Conservation (phyloP, 30 jellyfish, hydroid and myxozoan genomes). For the Clytia hemisphaerica region DNA sequence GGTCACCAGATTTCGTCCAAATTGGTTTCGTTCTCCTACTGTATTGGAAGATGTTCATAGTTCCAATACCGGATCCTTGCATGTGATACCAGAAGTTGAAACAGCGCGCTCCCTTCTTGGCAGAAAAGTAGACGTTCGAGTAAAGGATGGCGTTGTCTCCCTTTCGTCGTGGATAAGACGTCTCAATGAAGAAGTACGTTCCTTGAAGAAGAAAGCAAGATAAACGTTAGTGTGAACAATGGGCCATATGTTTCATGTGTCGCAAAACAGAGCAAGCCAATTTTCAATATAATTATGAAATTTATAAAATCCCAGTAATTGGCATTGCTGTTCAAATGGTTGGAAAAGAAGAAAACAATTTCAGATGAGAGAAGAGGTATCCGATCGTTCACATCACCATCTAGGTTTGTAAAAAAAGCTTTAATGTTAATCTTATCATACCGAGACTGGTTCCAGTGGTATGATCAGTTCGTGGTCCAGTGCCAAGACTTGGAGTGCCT, state of each 20-base stretch:
- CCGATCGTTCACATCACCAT: too few species aligned
- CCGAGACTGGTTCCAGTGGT: slow-evolving; percentile 93
- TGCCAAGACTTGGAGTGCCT: slow-evolving; percentile 97
- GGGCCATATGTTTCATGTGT: too few species aligned
- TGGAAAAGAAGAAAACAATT: too few species aligned
- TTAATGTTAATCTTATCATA: too few species aligned
- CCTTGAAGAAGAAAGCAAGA: slow-evolving; percentile 56
- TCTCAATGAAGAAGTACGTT: slow-evolving; percentile 71
- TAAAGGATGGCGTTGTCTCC: slow-evolving; percentile 80
- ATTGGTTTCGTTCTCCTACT: slow-evolving; percentile 39
- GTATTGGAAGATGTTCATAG: slow-evolving; percentile 55
- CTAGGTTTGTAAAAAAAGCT: too few species aligned
- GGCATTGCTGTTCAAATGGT: too few species aligned
- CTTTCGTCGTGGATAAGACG: slow-evolving; percentile 72
- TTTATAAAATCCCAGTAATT: too few species aligned
- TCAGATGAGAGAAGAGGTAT: too few species aligned
- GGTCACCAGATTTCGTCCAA: slow-evolving; percentile 92
- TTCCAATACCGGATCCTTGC: slow-evolving; percentile 83
- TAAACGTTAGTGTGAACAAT: neutral
- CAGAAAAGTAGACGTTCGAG: slow-evolving; percentile 35
- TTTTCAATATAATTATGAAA: too few species aligned
- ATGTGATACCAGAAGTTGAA: slow-evolving; percentile 93
- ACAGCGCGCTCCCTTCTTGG: slow-evolving; percentile 53
- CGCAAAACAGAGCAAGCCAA: too few species aligned
- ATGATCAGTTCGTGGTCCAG: slow-evolving; percentile 96